Base-by-base conservation (phyloP, 2,888 invertebrate species). In the Cinara cedri region DNA sequence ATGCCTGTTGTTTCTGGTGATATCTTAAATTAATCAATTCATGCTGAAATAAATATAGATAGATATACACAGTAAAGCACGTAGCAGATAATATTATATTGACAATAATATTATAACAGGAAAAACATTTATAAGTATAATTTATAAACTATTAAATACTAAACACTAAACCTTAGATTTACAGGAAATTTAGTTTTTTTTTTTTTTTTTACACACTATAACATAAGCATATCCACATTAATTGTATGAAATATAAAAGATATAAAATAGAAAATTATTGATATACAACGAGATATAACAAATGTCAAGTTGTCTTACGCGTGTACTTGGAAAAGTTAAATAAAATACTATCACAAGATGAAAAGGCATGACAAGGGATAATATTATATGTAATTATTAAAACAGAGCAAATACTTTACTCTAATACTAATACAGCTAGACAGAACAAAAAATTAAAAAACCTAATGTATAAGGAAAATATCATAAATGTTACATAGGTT, bases 351-450 rank as follows among this genome's bases (percentile, higher is more conserved):
- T 78, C 78, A 78, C 78, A 78, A 60, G 21, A 49, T 51, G 42
- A 70, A 78, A 78, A 78, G 78, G 78, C 57, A 78, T 70, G 78
- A 78, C 78, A 78, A 78, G 78, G 70, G 78, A 62, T 46, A 57
- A 46, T 63, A 34, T 54, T 19, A 34, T 57, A 71, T 21, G 65
- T 42, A 19, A 44, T 44, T 55, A 44, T 44, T 44, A 21, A 51
- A 62, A 51, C 34, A 63, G 19, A 13, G n/a, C n/a, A 63, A 51
- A 62, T 3, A 60, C 49, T 51, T 62, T 19, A 62, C 54, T 63
- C 54, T 63, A 65, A 65, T 46, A 49, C 42, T 75, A 51, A 26
- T 62, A 19, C 54, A 44, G 13, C 24, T 65, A 54, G 14, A 14
- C 21, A 62, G 51, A 46, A 66, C 26, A 49, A 76, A 34, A 34